Evolutionary conservation across 2,113 vertebrate genomes (phyloP).

Genomic region (Anoura caudifer): DNA sequence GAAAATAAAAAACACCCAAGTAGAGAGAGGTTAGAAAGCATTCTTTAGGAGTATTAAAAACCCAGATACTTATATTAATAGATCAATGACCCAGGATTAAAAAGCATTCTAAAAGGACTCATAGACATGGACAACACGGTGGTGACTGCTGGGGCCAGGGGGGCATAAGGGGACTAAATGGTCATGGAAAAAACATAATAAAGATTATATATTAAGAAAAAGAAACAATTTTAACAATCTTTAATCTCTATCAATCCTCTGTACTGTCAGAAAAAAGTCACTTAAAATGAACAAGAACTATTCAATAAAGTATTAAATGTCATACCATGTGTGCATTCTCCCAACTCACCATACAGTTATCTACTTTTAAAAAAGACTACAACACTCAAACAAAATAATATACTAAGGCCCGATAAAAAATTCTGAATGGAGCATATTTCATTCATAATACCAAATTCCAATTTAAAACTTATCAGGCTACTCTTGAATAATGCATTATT

Average conservation of each 20-base stretch:
- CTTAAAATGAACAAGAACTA: not conserved
- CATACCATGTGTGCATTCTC: not conserved
- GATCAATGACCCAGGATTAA: too few relatives aligned
- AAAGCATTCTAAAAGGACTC: too few relatives aligned
- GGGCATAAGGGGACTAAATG: too few relatives aligned
- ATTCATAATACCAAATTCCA: constrained; percentile 14
- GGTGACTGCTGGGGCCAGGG: too few relatives aligned
- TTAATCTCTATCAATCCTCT: not conserved
- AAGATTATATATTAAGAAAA: too few relatives aligned
- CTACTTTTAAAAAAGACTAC: constrained; percentile 9
- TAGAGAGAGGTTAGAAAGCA: not conserved
- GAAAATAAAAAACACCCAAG: not conserved
- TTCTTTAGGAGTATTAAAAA: not conserved
- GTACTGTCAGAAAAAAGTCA: not conserved
- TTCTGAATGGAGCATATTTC: not conserved
- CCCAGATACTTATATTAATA: not conserved
- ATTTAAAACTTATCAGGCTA: constrained; percentile 7
- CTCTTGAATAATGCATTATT: not conserved
- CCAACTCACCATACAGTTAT: not conserved
- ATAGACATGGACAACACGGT: too few relatives aligned
- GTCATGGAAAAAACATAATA: too few relatives aligned
- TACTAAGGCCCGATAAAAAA: not conserved
- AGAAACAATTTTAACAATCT: not conserved
- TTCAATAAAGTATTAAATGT: not conserved
- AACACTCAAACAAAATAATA: not conserved